These are phyloP conservation scores for Myiozetetes cayanensis DNA, from an alignment of 2,113 vertebrate genomes.

Conservation along the genomic window DNA sequence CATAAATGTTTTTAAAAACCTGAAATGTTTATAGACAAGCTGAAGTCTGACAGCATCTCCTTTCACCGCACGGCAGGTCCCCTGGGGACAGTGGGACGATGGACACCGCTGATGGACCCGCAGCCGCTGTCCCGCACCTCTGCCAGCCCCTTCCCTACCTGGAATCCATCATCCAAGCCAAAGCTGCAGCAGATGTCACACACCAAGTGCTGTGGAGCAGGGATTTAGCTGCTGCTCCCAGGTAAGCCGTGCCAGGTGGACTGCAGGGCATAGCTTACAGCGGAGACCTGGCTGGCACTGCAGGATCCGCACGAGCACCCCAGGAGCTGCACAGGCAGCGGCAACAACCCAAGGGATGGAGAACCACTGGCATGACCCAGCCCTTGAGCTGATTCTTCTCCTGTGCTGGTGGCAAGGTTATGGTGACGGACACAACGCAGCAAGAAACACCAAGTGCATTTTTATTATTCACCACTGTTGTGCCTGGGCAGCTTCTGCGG, in stretches of 20 bases:
- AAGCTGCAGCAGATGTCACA: accelerated
- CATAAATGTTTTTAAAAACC: not conserved
- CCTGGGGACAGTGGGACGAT: accelerated
- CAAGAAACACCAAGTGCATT: not conserved
- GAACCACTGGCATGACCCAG: accelerated
- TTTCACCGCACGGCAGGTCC: accelerated
- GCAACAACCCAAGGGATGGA: not conserved
- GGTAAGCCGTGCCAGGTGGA: not conserved
- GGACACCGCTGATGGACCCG: accelerated
- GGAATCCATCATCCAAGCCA: not conserved
- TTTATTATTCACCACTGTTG: not conserved
- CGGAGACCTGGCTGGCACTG: accelerated
- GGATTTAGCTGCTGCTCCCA: not conserved
- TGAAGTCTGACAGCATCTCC: not conserved
- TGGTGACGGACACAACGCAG: accelerated
- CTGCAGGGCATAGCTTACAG: not conserved
- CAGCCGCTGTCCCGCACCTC: accelerated
- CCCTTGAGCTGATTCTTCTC: not conserved
- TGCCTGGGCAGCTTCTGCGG: not conserved
- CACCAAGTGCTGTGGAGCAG: not conserved
- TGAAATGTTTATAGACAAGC: not conserved
- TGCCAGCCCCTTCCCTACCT: not conserved
- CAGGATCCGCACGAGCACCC: not conserved
- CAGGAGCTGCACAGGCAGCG: accelerated
- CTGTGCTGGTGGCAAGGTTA: not conserved